These are phyloP conservation scores for Nebria ingens DNA, from an alignment of 1,140 invertebrate genomes.

Conservation along the genomic window DNA sequence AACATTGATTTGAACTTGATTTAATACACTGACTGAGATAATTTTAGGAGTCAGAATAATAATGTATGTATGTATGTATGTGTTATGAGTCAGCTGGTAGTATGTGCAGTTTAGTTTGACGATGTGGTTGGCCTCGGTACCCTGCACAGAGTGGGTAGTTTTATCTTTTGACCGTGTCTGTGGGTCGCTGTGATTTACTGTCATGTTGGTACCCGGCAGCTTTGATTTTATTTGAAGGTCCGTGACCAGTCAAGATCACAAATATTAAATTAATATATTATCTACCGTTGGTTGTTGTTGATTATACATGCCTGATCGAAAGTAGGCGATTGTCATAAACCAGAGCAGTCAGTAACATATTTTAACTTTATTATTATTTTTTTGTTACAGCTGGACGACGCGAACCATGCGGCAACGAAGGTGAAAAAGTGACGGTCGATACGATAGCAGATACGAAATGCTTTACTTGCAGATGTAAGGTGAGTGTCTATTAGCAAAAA, in stretches of 20 bases:
- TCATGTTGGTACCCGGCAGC: neutral
- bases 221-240: neutral
- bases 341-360: too few relatives aligned
- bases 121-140: neutral
- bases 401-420: slow-evolving; percentile 32
- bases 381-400: slow-evolving; percentile 29
- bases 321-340: neutral
- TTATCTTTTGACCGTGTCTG: neutral
- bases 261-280: too few relatives aligned
- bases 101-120: neutral
- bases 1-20: too few relatives aligned
- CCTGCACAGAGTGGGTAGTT: neutral
- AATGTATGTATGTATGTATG: too few relatives aligned
- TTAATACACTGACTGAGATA: too few relatives aligned
- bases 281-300: neutral
- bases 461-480: slow-evolving; percentile 36
- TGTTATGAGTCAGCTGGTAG: too few relatives aligned
- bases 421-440: slow-evolving; percentile 30
- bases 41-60: too few relatives aligned
- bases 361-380: slow-evolving; percentile 14
- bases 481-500: slow-evolving; percentile 25
- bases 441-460: slow-evolving; percentile 32
- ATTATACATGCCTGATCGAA: neutral
- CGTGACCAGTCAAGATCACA: too few relatives aligned
- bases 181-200: neutral